Base-by-base conservation (phyloP, 2,113 vertebrate genomes). In the Scomber scombrus region DNA sequence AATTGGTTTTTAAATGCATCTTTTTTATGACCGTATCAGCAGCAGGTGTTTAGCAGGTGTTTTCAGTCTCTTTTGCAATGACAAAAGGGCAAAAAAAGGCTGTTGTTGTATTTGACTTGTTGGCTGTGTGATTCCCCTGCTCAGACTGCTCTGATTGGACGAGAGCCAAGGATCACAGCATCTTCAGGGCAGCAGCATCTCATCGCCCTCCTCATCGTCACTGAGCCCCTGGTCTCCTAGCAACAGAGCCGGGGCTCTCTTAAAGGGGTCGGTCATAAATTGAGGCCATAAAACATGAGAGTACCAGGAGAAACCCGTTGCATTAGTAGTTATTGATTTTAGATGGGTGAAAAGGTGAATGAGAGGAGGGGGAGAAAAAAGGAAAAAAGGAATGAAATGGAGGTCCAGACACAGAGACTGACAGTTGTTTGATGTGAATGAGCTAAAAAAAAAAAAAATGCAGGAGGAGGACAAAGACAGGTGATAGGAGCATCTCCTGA, bases 191-290 rank as follows among this genome's bases (percentile, higher is more conserved):
- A 66, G 82, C 84, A 60, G 85, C 75, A 71, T 85, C 84, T 88
- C 71, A 65, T 77, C 82, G 45, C 64, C 71, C 85, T 81, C 84
- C 84, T 75, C 75, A 3, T 75, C 77, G 52, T 90, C 85, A 80
- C 82, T 40, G 52, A 88, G 65, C 78, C 65, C 57, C 60, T 43
- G 69, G 94, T 95, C 91, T 90, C 95, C 87, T 93, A 94, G 95
- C 94, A 95, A 95, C 94, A 92, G 78, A 71, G 82, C 80, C 52
- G 46, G 65, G 47, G 81, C 82, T 87, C 72, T 85, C 79, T 93
- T 93, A 93, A 94, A 94, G 92, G 72, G 88, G 58, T 80, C 71
- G 34, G 23, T 62, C 23, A 6, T 82, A 47, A 70, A 86, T 78
- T 87, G 56, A 82, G 40, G 70, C 56, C 67, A 71, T 75, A 63